These are phyloP conservation scores for Orius insidiosus DNA, from an alignment of 1,140 invertebrate species.

Conservation along the genomic window DNA sequence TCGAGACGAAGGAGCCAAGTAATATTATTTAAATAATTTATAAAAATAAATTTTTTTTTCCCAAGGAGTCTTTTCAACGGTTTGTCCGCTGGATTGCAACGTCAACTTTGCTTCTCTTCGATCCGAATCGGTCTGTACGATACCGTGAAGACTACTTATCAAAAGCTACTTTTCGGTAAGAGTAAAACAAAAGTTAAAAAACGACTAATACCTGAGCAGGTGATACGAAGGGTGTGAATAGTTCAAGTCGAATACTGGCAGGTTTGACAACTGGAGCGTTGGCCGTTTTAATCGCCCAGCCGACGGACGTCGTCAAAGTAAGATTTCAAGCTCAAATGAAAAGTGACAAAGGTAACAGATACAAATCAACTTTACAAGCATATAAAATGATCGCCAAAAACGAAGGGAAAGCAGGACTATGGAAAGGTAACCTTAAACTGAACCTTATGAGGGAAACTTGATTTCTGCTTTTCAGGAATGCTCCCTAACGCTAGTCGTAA, in stretches of 20 bases:
- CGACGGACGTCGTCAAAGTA: conserved; percentile 56
- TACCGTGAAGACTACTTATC: conserved; percentile 42
- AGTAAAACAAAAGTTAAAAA: too few relatives aligned
- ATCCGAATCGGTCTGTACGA: conserved; percentile 53
- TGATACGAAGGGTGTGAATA: conserved; percentile 24
- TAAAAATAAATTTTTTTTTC: conserved; percentile 13
- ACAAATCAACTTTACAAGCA: conserved; percentile 40
- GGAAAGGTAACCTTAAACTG: conserved; percentile 40
- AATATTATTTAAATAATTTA: conserved; percentile 21
- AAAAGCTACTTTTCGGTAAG: conserved; percentile 37
- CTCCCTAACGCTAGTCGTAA: conserved; percentile 49
- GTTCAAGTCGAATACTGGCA: conserved; percentile 37
- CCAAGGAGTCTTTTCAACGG: conserved; percentile 50
- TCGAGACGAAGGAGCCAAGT: conserved; percentile 41
- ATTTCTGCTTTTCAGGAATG: conserved; percentile 32
- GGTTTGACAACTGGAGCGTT: conserved; percentile 47
- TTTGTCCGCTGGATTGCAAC: conserved; percentile 47
- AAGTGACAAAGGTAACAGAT: conserved; percentile 25
- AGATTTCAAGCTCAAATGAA: conserved; percentile 40
- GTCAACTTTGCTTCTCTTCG: conserved; percentile 57
- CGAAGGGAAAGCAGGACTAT: conserved; percentile 45
- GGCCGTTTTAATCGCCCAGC: conserved; percentile 46
- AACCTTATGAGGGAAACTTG: conserved; percentile 2
- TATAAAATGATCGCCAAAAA: conserved; percentile 38
- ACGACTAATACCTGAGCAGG: too few relatives aligned